A percentile compares a stretch with the other conserved stretches of the same genome.
These are phyloP conservation scores for Dasyornis broadbenti DNA, from an alignment of 2,113 vertebrate species.

Conservation along the genomic window DNA sequence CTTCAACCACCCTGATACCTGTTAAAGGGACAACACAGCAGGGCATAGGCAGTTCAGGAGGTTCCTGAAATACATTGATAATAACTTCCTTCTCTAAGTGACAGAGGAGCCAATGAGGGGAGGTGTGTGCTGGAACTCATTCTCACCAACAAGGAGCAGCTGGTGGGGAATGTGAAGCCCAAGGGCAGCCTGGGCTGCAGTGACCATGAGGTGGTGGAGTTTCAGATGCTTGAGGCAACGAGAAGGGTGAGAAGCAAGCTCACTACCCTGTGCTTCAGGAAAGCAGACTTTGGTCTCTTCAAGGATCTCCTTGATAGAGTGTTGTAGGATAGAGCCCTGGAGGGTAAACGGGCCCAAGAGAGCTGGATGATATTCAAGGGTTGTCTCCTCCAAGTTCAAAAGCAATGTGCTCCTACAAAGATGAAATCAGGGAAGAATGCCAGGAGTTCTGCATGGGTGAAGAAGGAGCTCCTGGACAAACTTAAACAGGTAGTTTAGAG, in stretches of 20 bases:
- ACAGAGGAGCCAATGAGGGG: not conserved
- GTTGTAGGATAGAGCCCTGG: not conserved
- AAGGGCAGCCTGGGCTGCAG: not conserved
- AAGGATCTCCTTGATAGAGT: not conserved
- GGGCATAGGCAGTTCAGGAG: not conserved
- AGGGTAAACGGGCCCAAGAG: not conserved
- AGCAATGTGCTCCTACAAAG: not conserved
- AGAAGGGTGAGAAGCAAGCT: not conserved
- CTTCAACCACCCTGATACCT: not conserved
- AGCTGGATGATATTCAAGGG: not conserved
- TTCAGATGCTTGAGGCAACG: not conserved
- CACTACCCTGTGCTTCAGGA: fast-evolving
- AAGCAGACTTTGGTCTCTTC: not conserved
- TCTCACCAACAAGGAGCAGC: not conserved
- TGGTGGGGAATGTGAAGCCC: not conserved
- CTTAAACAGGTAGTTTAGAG: not conserved
- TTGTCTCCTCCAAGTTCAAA: not conserved
- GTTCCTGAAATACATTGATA: not conserved
- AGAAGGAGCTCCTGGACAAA: not conserved
- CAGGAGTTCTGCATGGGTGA: not conserved
- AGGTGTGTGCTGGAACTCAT: not conserved
- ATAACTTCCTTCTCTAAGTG: not conserved
- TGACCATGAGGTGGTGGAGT: not conserved
- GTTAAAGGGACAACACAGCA: not conserved
- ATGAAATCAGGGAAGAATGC: not conserved